A percentile compares a stretch with the other conserved stretches of the same genome.
Evolutionary conservation across 2,888 invertebrate species (phyloP).

Genomic region (Clistopyga incitator): DNA sequence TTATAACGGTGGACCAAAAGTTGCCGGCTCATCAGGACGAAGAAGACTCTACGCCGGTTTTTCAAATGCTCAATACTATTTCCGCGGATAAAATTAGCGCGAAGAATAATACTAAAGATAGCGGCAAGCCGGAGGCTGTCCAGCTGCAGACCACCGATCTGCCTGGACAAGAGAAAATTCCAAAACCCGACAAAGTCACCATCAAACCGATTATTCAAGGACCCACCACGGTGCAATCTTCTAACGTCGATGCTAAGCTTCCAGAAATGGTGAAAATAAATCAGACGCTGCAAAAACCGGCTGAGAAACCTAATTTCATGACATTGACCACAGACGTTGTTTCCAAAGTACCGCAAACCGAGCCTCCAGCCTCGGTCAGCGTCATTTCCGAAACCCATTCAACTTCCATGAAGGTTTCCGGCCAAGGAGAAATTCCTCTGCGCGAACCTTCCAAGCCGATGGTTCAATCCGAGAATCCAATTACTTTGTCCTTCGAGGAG

Average conservation of each 20-base stretch:
- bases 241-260: constrained; percentile 19
- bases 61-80: constrained; percentile 78
- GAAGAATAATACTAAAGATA: constrained; percentile 31
- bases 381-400: constrained; percentile 72
- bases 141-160: not conserved
- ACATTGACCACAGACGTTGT: constrained; percentile 26
- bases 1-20: constrained; percentile 79
- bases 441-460: constrained; percentile 54
- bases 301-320: constrained; percentile 23
- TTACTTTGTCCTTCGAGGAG: not conserved
- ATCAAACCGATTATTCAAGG: constrained; percentile 19
- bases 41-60: constrained; percentile 73
- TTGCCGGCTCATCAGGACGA: constrained; percentile 71
- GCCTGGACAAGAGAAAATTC: constrained; percentile 4
- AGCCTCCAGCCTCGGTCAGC: constrained; percentile 53
- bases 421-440: constrained; percentile 69
- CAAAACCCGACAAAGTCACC: constrained; percentile 32
- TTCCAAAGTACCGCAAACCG: constrained; percentile 41
- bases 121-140: constrained; percentile 5
- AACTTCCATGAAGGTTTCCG: constrained; percentile 72
- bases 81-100: constrained; percentile 69
- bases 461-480: not conserved
- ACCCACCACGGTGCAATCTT: constrained; percentile 15
- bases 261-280: constrained; percentile 62
- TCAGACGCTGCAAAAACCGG: constrained; percentile 41